These are phyloP conservation scores for Glossosoma conforme DNA, from an alignment of 1,140 invertebrate species.

Conservation along the genomic window DNA sequence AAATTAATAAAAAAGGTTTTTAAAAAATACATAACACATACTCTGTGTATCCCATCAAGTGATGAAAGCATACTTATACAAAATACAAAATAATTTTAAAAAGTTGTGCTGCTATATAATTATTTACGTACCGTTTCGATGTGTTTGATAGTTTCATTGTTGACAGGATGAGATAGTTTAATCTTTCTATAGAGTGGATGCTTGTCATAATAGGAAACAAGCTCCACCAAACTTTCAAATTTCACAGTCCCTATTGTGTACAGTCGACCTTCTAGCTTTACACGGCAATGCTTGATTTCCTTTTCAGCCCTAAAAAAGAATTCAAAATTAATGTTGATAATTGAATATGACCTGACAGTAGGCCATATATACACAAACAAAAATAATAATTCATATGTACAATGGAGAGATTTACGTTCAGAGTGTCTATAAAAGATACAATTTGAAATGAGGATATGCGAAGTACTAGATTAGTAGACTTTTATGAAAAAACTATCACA, in stretches of 20 bases:
- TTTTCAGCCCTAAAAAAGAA: constrained; percentile 70
- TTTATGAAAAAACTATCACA: too few species aligned
- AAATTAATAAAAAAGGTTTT: not conserved
- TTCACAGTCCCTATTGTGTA: constrained; percentile 86
- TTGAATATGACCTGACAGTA: not conserved
- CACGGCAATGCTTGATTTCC: constrained; percentile 93
- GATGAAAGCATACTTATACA: not conserved
- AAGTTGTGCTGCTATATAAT: not conserved
- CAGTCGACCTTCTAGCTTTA: constrained; percentile 84
- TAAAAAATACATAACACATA: too few species aligned
- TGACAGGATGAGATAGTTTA: constrained; percentile 83
- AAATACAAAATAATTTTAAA: not conserved
- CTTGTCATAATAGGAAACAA: constrained; percentile 87
- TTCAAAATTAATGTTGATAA: constrained; percentile 5
- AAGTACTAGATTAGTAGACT: too few species aligned
- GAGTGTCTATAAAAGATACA: too few species aligned
- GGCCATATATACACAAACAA: too few species aligned
- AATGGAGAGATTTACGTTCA: not conserved
- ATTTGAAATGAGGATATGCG: too few species aligned
- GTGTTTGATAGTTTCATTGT: constrained; percentile 64
- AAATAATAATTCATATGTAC: not conserved
- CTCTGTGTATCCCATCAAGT: too few species aligned
- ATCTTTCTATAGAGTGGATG: constrained; percentile 88
- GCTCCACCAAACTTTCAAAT: constrained; percentile 91
- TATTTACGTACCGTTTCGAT: constrained; percentile 58